These are phyloP conservation scores for Semotilus atromaculatus DNA, from an alignment of 2,797 vertebrate genomes.

Conservation along the genomic window DNA sequence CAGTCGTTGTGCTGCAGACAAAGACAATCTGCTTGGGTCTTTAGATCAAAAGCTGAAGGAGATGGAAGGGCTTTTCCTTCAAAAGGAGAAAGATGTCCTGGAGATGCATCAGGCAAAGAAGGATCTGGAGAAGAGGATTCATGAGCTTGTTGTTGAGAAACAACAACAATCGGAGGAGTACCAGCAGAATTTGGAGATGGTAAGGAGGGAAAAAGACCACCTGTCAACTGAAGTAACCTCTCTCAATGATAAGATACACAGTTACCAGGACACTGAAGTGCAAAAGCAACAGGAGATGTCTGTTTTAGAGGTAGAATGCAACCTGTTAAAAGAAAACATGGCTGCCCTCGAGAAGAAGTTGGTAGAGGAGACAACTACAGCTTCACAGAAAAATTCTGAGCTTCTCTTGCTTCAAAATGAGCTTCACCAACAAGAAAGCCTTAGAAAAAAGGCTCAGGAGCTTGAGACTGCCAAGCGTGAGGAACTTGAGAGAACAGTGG, in stretches of 20 bases:
- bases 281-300: conserved; percentile 19
- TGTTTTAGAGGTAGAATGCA: neutral
- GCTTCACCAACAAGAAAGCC: conserved; percentile 54
- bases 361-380: conserved; percentile 67
- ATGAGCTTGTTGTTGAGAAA: conserved; percentile 40
- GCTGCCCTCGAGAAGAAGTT: conserved; percentile 72
- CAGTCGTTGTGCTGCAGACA: neutral
- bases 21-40: neutral
- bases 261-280: conserved; percentile 42
- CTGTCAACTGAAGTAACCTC: conserved; percentile 65
- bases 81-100: conserved; percentile 5
- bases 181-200: conserved; percentile 5
- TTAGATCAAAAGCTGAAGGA: conserved; percentile 16
- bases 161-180: neutral
- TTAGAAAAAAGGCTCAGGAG: conserved; percentile 55
- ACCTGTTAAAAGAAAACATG: conserved; percentile 73
- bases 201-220: neutral
- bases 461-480: conserved; percentile 7
- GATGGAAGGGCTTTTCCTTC: conserved; percentile 11
- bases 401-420: conserved; percentile 24
- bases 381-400: conserved; percentile 33
- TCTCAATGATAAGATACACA: conserved; percentile 57
- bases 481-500: conserved; percentile 59
- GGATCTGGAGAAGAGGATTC: neutral
- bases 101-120: neutral